Conservation (phyloP, 2,113 vertebrate species). For the Vanacampus margaritifer region DNA sequence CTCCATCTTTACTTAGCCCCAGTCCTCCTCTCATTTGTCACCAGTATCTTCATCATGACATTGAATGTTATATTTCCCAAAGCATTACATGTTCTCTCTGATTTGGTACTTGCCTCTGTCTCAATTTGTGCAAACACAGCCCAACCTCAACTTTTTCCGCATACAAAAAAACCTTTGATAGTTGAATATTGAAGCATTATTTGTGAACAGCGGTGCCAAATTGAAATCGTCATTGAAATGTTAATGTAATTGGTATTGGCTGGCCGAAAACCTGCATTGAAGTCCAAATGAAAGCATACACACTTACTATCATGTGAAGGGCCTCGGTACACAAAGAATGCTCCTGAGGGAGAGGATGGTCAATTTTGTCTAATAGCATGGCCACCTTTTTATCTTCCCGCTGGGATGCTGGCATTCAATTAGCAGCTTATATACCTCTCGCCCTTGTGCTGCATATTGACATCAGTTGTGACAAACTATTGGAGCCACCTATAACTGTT, state of each 20-base stretch:
- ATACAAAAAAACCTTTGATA: conserved; percentile 19
- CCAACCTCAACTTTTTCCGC: not conserved
- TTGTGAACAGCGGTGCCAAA: conserved; percentile 18
- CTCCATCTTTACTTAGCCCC: conserved; percentile 5
- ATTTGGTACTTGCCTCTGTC: conserved; percentile 4
- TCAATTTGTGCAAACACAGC: not conserved
- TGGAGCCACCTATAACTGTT: conserved; percentile 51
- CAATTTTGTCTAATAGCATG: conserved; percentile 72
- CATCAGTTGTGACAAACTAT: conserved; percentile 52
- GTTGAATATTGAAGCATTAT: conserved; percentile 18
- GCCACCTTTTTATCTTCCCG: conserved; percentile 64
- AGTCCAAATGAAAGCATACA: conserved; percentile 14
- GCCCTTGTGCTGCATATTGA: conserved; percentile 44
- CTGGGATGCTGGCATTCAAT: conserved; percentile 62
- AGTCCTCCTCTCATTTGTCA: conserved; percentile 18
- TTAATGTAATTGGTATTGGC: conserved; percentile 16
- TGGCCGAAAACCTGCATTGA: conserved; percentile 1
- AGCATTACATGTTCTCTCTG: conserved; percentile 9
- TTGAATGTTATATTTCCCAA: conserved; percentile 26
- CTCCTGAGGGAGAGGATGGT: conserved; percentile 59
- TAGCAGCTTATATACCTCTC: conserved; percentile 61
- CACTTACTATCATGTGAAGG: conserved; percentile 5
- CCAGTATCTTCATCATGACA: conserved; percentile 30
- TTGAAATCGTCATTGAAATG: conserved; percentile 7
- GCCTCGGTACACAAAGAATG: conserved; percentile 25